A percentile compares a stretch with the other conserved stretches of the same genome.
phyloP scores from a whole-genome alignment of 1,140 invertebrate genomes.

The Arion vulgaris region DNA sequence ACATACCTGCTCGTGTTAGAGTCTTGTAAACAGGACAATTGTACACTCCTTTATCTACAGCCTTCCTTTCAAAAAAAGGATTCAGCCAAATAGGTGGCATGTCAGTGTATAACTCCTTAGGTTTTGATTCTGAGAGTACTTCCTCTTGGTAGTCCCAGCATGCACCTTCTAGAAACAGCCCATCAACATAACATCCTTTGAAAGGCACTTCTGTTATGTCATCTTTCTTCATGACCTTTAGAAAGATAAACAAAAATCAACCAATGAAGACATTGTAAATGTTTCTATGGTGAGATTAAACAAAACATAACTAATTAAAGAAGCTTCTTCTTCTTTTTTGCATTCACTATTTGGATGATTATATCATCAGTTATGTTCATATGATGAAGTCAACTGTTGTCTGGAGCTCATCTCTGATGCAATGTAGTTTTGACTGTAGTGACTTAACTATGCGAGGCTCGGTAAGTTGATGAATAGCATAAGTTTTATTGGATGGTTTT shows the following conservation, averaged over 20 bases:
- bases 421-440: no score
- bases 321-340: no score
- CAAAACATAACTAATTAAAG: no score
- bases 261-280: no score
- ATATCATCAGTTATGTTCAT: no score
- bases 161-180: constrained; percentile 72
- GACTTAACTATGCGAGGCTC: no score
- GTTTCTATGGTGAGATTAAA: no score
- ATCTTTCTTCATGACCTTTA: neutral
- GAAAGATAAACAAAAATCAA: neutral
- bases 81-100: constrained; percentile 70
- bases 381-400: no score
- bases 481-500: no score
- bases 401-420: no score
- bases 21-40: constrained; percentile 72
- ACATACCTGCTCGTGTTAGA: constrained; percentile 66
- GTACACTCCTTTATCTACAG: constrained; percentile 55
- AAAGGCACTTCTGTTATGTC: constrained; percentile 49
- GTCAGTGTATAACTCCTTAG: constrained; percentile 72
- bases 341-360: no score
- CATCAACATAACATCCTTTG: constrained; percentile 72
- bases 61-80: constrained; percentile 53
- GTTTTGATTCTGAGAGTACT: constrained; percentile 67
- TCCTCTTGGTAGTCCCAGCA: constrained; percentile 66
- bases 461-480: no score